Evolutionary conservation across 2,888 invertebrate species (phyloP), one percentile per base, ranked within the genome.

Genomic region (Tryphoninae sp.): DNA sequence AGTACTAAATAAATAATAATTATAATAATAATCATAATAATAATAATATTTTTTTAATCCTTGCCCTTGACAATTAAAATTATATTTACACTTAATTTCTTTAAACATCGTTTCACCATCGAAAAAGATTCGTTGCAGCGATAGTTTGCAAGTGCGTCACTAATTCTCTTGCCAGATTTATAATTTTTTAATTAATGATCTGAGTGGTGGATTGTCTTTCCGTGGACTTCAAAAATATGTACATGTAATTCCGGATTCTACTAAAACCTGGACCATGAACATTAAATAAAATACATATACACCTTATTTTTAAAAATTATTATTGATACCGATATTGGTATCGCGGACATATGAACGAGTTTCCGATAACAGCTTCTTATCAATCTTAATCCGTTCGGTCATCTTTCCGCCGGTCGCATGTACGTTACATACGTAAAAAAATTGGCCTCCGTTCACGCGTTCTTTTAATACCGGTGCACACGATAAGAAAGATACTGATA

Each of bases 321-420:
- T 59, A 68, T 77, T 72, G 61, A 68, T 67, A 67, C 8, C 26
- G 53, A 58, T 61, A 78, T 81, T 67, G 55, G 67, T 22, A 80
- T 77, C 67, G 33, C 72, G 72, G 76, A 11, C 67, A 61, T 26
- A 6, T 6, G 42, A 65, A 53, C 40, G 19, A 8, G 9, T 13
- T 67, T 26, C 53, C 65, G 76, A 72, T 76, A 67, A 77, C 61
- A 19, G 42, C 59, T 58, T 71, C 65, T 33, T 71, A 74, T 74
- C 75, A 65, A n/a, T 71, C 13, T 65, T 58, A 59, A 58, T 58
- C 65, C 65, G 49, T 59, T 13, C 69, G 58, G 51, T 65, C 45
- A 64, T 80, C 69, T 75, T 22, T 53, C 53, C 13, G n/a, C 26
- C 22, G 23, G 11, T 51, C n/a, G 13, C 55, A 55, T 22, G 7